Evolutionary conservation across 1,140 invertebrate genomes (phyloP).

Genomic region (Stegodyphus mimosarum): DNA sequence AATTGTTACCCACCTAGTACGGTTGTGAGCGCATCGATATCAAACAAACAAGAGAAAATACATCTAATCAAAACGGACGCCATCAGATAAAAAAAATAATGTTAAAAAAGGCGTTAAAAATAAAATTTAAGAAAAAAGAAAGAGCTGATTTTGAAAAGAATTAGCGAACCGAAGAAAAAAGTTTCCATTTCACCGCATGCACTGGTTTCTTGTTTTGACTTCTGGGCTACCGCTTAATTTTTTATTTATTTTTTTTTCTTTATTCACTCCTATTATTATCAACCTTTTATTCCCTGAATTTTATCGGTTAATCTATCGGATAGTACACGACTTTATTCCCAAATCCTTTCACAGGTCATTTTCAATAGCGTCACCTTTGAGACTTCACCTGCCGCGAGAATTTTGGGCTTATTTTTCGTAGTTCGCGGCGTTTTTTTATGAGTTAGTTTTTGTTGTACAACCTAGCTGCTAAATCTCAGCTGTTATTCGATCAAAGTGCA

Average conservation of each 20-base stretch:
- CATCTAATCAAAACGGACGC: neutral
- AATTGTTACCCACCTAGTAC: neutral
- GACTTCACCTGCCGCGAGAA: constrained; percentile 6
- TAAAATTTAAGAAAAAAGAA: neutral
- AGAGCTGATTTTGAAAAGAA: neutral
- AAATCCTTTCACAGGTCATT: constrained; percentile 39
- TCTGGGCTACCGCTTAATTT: neutral
- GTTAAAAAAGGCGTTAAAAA: neutral
- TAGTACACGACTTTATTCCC: constrained; percentile 15
- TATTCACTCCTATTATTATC: neutral
- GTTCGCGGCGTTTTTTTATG: constrained; percentile 10
- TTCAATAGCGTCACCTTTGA: constrained; percentile 37
- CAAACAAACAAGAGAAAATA: neutral
- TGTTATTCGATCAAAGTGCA: neutral
- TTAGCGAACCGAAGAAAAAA: neutral
- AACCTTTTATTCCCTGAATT: constrained; percentile 3
- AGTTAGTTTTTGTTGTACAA: neutral
- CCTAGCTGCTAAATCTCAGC: neutral
- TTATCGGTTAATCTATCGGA: constrained; percentile 26
- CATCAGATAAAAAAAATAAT: neutral
- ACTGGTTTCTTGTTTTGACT: neutral
- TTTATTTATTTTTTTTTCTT: neutral
- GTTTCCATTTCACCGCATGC: neutral
- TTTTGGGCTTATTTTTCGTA: neutral
- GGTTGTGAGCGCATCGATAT: neutral